Conservation (phyloP, 2,113 vertebrate species). For the Pseudorhombus dupliciocellatus region DNA sequence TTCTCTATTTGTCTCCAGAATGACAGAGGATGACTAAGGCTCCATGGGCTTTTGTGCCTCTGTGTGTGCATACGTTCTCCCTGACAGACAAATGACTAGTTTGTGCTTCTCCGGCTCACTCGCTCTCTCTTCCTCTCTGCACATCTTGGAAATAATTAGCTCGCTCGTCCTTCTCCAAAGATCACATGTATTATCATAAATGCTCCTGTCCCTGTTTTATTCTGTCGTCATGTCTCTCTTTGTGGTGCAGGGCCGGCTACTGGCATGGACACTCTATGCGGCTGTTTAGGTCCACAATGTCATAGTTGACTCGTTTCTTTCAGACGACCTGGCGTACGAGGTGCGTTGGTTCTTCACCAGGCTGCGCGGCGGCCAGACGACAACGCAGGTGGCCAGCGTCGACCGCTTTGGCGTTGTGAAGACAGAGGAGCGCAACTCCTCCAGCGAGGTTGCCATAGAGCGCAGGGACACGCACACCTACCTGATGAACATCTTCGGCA, state of each 20-base stretch:
- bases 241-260: neutral
- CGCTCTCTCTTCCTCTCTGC: constrained; percentile 5
- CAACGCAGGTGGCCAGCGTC: constrained; percentile 78
- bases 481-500: constrained; percentile 84
- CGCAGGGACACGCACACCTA: constrained; percentile 83
- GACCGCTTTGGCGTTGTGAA: constrained; percentile 87
- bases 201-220: constrained; percentile 51
- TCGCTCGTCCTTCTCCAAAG: constrained; percentile 40
- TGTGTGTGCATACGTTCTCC: constrained; percentile 27
- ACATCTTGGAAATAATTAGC: constrained; percentile 60
- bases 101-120: constrained; percentile 43
- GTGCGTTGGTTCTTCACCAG: constrained; percentile 89
- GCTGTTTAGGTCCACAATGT: no score
- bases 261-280: no score
- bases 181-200: constrained; percentile 58
- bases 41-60: constrained; percentile 39
- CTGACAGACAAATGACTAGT: constrained; percentile 78
- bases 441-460: constrained; percentile 89
- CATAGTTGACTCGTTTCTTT: neutral
- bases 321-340: constrained; percentile 90
- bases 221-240: constrained; percentile 5
- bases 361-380: constrained; percentile 76
- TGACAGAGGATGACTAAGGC: constrained; percentile 59
- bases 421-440: constrained; percentile 83
- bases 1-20: constrained; percentile 60